Base-by-base conservation (phyloP, 2,888 invertebrate species). In the Drosophila diplacantha region DNA sequence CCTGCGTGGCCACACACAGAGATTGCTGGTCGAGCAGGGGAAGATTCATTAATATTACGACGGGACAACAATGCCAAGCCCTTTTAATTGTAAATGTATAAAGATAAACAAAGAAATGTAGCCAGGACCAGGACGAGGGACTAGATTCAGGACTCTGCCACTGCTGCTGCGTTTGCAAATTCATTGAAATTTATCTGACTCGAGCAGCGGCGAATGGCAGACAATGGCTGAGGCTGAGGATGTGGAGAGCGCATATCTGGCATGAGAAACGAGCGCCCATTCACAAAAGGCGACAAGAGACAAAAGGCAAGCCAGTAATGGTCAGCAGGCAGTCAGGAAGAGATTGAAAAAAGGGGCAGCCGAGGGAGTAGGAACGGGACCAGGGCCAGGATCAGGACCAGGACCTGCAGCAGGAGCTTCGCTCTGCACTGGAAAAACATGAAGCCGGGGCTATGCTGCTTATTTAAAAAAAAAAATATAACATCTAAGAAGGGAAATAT, bases 21-120 rank as follows among this genome's bases (percentile, higher is more conserved):
- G 14, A 53, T 24, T 54, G 26, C 22, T 14, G 29, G 8, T 11
- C 11, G 47, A 22, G 52, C 16, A 14, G 51, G 64, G 41, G 53
- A 56, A 69, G 76, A 81, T 83, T 79, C 80, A 80, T 83, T 80
- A 84, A 81, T 78, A 81, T 84, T 72, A 71, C 73, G 78, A 70
- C 69, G 69, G 81, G 73, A 70, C 71, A 71, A 79, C 75, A 82
- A 83, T 69, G 75, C 60, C 60, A 70, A 78, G 69, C 80, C 81
- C 76, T 75, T 83, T 80, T 83, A 83, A 83, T 83, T 81, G 83
- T 73, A 69, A 81, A 83, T 73, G 74, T 74, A 68, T 73, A 79
- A 75, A 74, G 79, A 80, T 80, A 80, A 80, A 80, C 83, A 80
- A 83, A 83, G 79, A 81, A 81, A 72, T 80, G 81, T 82, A 64